These are phyloP conservation scores for Gila orcuttii DNA, from an alignment of 2,113 vertebrate genomes.

Conservation along the genomic window DNA sequence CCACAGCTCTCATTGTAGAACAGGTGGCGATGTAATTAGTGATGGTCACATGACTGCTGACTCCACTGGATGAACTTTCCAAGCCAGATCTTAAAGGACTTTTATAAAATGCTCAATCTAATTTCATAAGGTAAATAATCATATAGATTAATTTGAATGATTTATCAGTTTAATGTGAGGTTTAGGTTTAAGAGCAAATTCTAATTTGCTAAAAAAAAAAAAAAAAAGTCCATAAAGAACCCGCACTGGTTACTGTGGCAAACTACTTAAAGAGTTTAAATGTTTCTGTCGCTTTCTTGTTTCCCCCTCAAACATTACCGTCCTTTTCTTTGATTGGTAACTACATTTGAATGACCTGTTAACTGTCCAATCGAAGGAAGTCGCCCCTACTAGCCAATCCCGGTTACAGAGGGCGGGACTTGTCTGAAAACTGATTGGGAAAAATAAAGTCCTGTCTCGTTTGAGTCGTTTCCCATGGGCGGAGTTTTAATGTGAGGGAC, in stretches of 20 bases:
- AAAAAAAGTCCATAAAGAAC: neutral
- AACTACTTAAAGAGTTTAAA: neutral
- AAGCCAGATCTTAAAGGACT: neutral
- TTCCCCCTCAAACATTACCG: neutral
- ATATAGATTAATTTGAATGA: neutral
- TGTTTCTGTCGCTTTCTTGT: neutral
- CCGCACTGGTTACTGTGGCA: neutral
- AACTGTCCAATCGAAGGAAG: neutral
- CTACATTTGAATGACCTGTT: neutral
- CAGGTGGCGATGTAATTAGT: constrained; percentile 45
- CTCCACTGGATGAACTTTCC: neutral
- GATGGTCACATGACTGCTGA: constrained; percentile 43
- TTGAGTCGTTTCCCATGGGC: constrained; percentile 17
- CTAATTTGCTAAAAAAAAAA: neutral
- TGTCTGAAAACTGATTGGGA: neutral
- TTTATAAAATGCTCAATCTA: neutral
- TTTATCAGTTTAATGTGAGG: neutral
- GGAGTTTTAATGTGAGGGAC: constrained; percentile 45
- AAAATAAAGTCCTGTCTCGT: neutral
- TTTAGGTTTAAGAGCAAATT: neutral
- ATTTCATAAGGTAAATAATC: neutral
- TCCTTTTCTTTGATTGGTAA: neutral
- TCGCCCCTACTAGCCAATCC: neutral
- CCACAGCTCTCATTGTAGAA: neutral
- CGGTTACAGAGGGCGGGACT: neutral